Percentiles rank a stretch among this genome's conserved stretches.
Conservation (phyloP, 1,140 invertebrate species). For the Pachyrhynchus sulphureomaculatus region DNA sequence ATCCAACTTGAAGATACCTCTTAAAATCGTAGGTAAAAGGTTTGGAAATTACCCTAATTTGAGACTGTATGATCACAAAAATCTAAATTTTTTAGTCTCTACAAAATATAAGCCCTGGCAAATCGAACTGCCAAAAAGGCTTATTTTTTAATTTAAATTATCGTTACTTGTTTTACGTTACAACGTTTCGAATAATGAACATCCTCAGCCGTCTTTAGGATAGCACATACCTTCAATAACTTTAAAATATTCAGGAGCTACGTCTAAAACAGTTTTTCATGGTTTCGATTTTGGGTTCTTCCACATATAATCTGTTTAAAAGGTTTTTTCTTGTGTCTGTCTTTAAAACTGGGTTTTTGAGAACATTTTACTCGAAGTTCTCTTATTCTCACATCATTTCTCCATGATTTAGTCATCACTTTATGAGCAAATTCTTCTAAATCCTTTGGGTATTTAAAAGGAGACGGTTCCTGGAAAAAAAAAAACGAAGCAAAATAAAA, state of each 20-base stretch:
- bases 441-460: constrained; percentile 45
- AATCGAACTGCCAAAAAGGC: too few species aligned
- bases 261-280: constrained; percentile 56
- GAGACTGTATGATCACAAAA: too few species aligned
- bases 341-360: constrained; percentile 36
- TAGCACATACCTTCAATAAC: constrained; percentile 58
- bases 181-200: too few species aligned
- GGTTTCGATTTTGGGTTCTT: constrained; percentile 38
- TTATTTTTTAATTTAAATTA: too few species aligned
- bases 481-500: too few species aligned
- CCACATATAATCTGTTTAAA: constrained; percentile 47
- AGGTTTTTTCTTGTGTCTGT: constrained; percentile 41
- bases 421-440: constrained; percentile 45
- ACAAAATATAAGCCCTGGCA: too few species aligned
- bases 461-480: constrained; percentile 37
- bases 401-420: constrained; percentile 46
- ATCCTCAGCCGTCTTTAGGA: too few species aligned
- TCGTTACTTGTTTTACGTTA: too few species aligned
- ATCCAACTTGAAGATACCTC: too few species aligned
- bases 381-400: constrained; percentile 37
- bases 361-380: constrained; percentile 42
- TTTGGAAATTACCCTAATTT: too few species aligned
- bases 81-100: too few species aligned
- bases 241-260: constrained; percentile 64
- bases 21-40: too few species aligned